phyloP scores from a whole-genome alignment of 2,113 vertebrate species.

The Emydocephalus ijimae region DNA sequence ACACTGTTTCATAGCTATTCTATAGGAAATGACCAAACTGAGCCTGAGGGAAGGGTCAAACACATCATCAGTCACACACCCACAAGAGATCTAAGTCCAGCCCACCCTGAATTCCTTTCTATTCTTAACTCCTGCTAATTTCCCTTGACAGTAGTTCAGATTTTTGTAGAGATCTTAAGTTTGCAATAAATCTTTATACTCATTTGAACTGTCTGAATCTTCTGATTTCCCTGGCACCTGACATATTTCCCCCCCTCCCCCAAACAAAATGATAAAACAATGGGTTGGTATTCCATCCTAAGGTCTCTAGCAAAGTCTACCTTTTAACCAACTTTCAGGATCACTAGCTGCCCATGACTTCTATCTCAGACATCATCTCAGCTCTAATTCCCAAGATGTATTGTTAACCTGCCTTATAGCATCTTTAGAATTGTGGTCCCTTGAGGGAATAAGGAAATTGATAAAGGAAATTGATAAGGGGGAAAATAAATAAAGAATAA shows the following conservation, averaged over 20 bases:
- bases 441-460: not conserved
- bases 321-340: not conserved
- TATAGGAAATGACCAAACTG: not conserved
- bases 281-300: not conserved
- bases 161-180: not conserved
- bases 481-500: not conserved
- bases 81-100: not conserved
- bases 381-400: not conserved
- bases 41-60: not conserved
- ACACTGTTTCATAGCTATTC: not conserved
- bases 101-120: not conserved
- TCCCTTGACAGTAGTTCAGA: not conserved
- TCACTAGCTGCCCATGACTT: not conserved
- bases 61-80: not conserved
- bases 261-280: not conserved
- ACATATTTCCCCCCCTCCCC: fast-evolving
- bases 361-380: not conserved
- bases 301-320: not conserved
- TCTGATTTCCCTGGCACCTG: not conserved
- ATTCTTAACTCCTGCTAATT: not conserved
- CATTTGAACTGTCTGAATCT: not conserved
- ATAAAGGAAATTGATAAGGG: not conserved
- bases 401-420: not conserved
- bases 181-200: not conserved
- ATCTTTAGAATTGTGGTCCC: not conserved